Evolutionary conservation across 2,888 invertebrate species (phyloP).

Genomic region (Eilema depressum): DNA sequence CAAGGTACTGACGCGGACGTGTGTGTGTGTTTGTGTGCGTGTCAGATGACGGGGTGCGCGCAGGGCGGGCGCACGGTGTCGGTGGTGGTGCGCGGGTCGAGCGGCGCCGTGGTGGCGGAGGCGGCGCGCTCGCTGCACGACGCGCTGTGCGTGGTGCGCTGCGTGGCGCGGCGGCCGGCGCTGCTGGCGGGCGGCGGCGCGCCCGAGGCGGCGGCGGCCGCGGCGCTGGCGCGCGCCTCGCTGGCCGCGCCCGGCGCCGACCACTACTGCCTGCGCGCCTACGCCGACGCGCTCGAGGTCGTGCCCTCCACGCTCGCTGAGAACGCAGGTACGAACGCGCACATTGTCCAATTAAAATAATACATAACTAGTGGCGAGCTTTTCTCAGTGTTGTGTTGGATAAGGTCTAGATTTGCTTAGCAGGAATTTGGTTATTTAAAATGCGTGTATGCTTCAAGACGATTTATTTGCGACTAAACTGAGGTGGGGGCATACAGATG

Average conservation of each 20-base stretch:
- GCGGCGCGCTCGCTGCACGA: conserved; percentile 97
- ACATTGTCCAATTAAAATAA: too few species aligned
- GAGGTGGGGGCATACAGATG: too few species aligned
- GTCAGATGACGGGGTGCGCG: conserved; percentile 93
- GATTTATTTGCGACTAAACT: too few species aligned
- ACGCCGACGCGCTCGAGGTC: conserved; percentile 97
- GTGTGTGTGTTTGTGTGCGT: not conserved
- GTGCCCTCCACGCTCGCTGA: conserved; percentile 83
- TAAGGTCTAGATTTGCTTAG: too few species aligned
- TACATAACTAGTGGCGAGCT: too few species aligned
- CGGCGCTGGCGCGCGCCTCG: conserved; percentile 93
- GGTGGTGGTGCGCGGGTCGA: conserved; percentile 94
- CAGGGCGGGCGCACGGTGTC: conserved; percentile 96
- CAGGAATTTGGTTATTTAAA: too few species aligned
- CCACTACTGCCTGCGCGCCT: conserved; percentile 98
- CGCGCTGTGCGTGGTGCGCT: conserved; percentile 96
- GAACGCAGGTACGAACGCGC: conserved; percentile 71
- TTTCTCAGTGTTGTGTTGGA: too few species aligned
- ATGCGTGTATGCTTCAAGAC: too few species aligned
- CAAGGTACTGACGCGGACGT: too few species aligned
- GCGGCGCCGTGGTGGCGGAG: conserved; percentile 95
- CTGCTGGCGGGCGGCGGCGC: conserved; percentile 98
- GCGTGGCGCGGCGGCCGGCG: conserved; percentile 97
- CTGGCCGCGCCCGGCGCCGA: conserved; percentile 96
- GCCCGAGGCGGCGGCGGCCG: conserved; percentile 97